Evolutionary conservation across 2,888 invertebrate species (phyloP).

Genomic region (Eupithecia pulchellata): DNA sequence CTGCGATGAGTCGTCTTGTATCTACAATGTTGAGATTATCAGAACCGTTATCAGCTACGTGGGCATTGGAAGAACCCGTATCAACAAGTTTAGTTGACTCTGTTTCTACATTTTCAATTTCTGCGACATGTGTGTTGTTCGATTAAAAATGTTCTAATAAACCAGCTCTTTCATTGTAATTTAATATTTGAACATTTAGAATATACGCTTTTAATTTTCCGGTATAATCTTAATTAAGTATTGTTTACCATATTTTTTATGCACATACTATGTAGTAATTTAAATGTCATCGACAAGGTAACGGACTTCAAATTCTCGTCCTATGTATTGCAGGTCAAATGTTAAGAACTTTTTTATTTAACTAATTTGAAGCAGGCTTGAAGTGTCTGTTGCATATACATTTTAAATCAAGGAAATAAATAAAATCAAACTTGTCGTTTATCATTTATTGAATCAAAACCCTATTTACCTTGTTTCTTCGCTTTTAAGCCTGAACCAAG

Average conservation of each 20-base stretch:
- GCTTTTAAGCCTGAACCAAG: neutral
- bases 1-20: conserved; percentile 67
- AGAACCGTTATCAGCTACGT: neutral
- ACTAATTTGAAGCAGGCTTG: neutral
- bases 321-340: neutral
- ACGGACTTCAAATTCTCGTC: neutral
- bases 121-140: neutral
- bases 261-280: neutral
- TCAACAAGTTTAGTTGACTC: neutral
- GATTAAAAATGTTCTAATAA: conserved; percentile 1
- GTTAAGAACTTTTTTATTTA: neutral
- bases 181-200: neutral
- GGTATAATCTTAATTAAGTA: neutral
- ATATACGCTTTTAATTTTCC: neutral
- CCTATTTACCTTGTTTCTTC: conserved; percentile 26
- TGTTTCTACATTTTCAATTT: neutral
- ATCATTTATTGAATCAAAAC: conserved; percentile 25
- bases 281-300: neutral
- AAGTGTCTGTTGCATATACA: neutral
- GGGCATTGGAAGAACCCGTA: neutral
- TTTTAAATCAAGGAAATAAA: conserved; percentile 15
- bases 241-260: no score
- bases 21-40: conserved; percentile 39
- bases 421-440: conserved; percentile 23
- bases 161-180: neutral